phyloP scores from a whole-genome alignment of 92 coral and sea anemone genomes.

The Epizoanthus stellaris region DNA sequence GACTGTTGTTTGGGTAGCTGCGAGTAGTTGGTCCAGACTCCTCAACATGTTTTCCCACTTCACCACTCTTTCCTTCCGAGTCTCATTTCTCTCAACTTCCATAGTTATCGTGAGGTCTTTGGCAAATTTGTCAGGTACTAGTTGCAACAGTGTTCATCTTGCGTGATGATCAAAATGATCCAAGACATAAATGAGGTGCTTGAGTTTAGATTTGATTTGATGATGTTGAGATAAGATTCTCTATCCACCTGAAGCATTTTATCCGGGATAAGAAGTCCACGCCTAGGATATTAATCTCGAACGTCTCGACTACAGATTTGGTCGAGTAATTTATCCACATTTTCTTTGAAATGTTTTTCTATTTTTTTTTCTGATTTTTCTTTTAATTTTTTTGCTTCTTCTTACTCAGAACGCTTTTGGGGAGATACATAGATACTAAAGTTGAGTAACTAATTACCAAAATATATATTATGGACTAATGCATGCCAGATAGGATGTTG shows the following conservation, averaged over 20 bases:
- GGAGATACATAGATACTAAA: not conserved
- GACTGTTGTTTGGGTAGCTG: too few species aligned
- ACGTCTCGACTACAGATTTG: conserved; percentile 59
- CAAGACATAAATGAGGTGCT: conserved; percentile 58
- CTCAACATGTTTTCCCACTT: conserved; percentile 8
- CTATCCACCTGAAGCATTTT: conserved; percentile 57
- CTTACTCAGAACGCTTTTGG: conserved; percentile 36
- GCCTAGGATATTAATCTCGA: conserved; percentile 41
- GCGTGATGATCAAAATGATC: conserved; percentile 43
- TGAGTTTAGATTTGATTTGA: conserved; percentile 49
- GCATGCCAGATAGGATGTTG: too few species aligned
- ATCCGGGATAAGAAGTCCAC: conserved; percentile 58
- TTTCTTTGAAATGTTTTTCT: conserved; percentile 42
- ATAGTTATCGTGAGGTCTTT: conserved; percentile 32
- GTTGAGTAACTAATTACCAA: too few species aligned
- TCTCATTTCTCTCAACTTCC: conserved; percentile 32
- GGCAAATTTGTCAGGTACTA: conserved; percentile 50
- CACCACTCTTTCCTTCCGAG: conserved; percentile 1
- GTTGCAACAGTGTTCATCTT: conserved; percentile 49
- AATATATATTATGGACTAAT: too few species aligned
- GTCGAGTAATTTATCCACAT: conserved; percentile 48
- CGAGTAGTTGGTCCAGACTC: not conserved
- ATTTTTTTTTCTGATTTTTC: conserved; percentile 61
- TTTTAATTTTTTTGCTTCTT: conserved; percentile 50
- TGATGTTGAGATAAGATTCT: conserved; percentile 55